Base-by-base conservation (phyloP, 2,113 vertebrate genomes). In the Sclerurus mexicanus region DNA sequence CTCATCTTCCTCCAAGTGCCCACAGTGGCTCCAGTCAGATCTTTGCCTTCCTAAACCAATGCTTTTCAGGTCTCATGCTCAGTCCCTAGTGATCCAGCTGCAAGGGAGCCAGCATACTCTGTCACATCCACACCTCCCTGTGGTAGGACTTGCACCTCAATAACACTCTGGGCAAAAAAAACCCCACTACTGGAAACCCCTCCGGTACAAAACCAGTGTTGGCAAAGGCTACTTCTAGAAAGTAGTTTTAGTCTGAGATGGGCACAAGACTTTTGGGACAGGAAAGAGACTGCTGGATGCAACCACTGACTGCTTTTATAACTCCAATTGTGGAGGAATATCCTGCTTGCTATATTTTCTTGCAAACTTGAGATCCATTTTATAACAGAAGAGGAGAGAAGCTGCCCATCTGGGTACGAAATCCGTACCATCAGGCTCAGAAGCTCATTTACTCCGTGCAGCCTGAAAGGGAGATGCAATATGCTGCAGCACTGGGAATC, bases 351-450 rank as follows among this genome's bases (percentile, higher is more conserved):
- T 81, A 1, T 31, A 73, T 67, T 95, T 93, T 52, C 93, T 80
- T 77, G 42, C 39, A 59, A n/a, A 74, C 59, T 52, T 63, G 46
- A 93, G 94, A 92, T 31, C 79, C 72, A 80, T 14, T 56, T 92
- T 52, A 15, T 44, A 72, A 19, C 60, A 88, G 90, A 91, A 91
- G 55, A 94, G 47, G 78, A 87, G 83, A 89, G 82, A 89, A 93
- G 85, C 80, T 66, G 31, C 82, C 92, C 93, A 90, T 94, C 90
- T 93, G 95, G 90, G 71, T 59, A 69, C 67, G 47, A 93, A 85
- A 87, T 30, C 89, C 10, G 0, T 4, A 68, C 67, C 85, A 74
- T 50, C 60, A 22, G 46, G 84, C 88, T 90, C 89, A 85, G 85
- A 75, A 81, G 62, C 80, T 86, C 82, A 64, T 93, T 92, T 78